Percentiles rank a stretch among this genome's conserved stretches.
These are phyloP conservation scores for Thyatira batis DNA, from an alignment of 2,888 invertebrate genomes.

Conservation along the genomic window DNA sequence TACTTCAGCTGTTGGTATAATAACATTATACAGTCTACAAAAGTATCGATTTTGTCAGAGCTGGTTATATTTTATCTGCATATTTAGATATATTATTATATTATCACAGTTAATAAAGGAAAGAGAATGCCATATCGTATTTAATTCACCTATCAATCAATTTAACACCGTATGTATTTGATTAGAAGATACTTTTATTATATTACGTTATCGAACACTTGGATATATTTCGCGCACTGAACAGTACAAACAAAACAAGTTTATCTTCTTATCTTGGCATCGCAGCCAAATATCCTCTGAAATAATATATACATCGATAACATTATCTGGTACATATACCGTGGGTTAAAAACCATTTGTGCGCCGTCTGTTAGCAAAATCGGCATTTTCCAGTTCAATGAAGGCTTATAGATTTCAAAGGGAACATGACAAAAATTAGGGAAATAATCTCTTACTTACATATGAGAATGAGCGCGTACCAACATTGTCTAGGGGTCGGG, in stretches of 20 bases:
- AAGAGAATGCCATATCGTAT: not conserved
- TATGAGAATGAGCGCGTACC: conserved; percentile 33
- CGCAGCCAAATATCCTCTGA: conserved; percentile 53
- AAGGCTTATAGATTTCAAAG: conserved; percentile 9
- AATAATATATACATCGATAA: conserved; percentile 57
- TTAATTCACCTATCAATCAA: not conserved
- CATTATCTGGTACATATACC: conserved; percentile 20
- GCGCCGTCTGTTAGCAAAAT: conserved; percentile 7
- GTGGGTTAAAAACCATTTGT: conserved; percentile 8
- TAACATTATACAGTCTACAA: too few species aligned
- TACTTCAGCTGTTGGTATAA: not conserved
- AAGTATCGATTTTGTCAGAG: too few species aligned
- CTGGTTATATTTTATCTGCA: not conserved
- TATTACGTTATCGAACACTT: conserved; percentile 18
- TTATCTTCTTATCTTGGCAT: conserved; percentile 52
- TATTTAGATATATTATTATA: not conserved
- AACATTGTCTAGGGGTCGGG: conserved; percentile 19
- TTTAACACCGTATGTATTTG: not conserved
- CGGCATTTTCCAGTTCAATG: conserved; percentile 25
- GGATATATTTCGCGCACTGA: conserved; percentile 31
- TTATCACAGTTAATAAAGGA: not conserved
- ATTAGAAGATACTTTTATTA: conserved; percentile 11
- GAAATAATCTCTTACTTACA: conserved; percentile 30
- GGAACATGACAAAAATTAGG: conserved; percentile 23
- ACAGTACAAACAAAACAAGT: conserved; percentile 44